phyloP scores from a whole-genome alignment of 2,113 vertebrate species.

The Eolophus roseicapilla region DNA sequence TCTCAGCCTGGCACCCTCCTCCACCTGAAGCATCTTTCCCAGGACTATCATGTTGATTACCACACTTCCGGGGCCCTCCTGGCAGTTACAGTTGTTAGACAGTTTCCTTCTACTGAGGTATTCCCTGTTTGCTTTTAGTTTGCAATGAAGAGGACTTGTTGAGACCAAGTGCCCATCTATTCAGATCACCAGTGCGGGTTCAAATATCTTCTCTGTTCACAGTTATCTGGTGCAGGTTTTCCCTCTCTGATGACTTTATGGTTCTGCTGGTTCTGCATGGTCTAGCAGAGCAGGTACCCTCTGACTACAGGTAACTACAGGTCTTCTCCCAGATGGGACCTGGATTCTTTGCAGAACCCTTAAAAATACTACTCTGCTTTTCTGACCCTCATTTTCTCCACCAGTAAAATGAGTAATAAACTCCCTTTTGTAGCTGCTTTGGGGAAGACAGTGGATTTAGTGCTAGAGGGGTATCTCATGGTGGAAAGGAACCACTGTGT shows the following conservation, averaged over 20 bases:
- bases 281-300: neutral
- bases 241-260: neutral
- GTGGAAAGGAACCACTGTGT: neutral
- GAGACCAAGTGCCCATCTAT: neutral
- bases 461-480: neutral
- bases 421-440: neutral
- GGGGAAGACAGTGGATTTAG: neutral
- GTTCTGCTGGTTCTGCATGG: neutral
- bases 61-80: neutral
- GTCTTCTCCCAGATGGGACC: neutral
- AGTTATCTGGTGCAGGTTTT: neutral
- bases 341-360: neutral
- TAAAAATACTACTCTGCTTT: neutral
- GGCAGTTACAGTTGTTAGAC: neutral
- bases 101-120: neutral
- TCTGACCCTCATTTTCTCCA: neutral
- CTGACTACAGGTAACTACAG: neutral
- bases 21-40: conserved; percentile 8
- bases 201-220: neutral
- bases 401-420: neutral
- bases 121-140: neutral
- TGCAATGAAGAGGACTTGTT: neutral
- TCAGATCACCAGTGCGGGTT: neutral
- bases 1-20: conserved; percentile 8
- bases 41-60: neutral